phyloP scores from a whole-genome alignment of 2,113 vertebrate species.

The Gavia stellata region DNA sequence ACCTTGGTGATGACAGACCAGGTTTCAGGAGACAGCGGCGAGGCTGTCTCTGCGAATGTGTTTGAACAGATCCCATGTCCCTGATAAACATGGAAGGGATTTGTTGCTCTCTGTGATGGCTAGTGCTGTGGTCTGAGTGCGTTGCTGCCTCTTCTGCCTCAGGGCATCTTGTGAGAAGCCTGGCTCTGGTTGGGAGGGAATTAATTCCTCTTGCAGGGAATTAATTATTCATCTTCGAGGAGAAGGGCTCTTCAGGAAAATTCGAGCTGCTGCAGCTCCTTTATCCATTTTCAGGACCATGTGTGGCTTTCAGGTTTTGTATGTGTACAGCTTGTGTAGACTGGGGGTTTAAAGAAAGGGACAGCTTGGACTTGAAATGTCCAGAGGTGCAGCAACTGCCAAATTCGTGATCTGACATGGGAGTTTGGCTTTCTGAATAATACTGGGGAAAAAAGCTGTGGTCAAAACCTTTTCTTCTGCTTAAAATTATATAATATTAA shows the following conservation, averaged over 20 bases:
- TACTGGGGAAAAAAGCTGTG: not conserved
- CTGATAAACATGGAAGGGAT: not conserved
- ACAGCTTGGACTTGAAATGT: not conserved
- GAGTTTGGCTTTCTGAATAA: not conserved
- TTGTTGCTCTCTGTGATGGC: not conserved
- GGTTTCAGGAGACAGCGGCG: not conserved
- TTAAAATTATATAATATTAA: not conserved
- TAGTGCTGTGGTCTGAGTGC: not conserved
- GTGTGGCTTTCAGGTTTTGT: not conserved
- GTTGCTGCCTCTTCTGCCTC: not conserved
- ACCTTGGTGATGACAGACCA: not conserved
- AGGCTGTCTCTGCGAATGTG: not conserved
- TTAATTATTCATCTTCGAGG: not conserved
- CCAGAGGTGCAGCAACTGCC: not conserved
- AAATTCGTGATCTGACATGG: not conserved
- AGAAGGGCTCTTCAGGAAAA: not conserved
- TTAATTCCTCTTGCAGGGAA: not conserved
- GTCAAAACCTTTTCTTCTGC: not conserved
- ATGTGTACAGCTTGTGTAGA: not conserved
- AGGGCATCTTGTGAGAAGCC: not conserved
- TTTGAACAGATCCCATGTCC: not conserved
- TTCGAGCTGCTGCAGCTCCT: not conserved
- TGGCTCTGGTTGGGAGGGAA: not conserved
- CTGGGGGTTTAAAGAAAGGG: not conserved
- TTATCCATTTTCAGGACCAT: not conserved